A percentile compares a stretch with the other conserved stretches of the same genome.
These are phyloP conservation scores for Elegia similella DNA, from an alignment of 2,888 invertebrate species.

Conservation along the genomic window DNA sequence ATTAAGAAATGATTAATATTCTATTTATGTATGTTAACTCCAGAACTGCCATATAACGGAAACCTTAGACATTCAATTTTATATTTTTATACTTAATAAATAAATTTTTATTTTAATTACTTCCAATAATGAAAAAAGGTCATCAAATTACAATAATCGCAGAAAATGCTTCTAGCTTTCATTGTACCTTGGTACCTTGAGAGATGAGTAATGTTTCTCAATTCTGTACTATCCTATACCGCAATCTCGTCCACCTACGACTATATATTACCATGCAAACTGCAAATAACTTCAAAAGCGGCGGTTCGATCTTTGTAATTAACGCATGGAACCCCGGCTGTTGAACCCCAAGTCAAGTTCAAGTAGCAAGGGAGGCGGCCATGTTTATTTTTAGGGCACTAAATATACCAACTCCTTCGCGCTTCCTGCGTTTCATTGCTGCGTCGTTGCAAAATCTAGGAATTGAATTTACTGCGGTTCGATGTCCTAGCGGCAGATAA, in stretches of 20 bases:
- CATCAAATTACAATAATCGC: too few relatives aligned
- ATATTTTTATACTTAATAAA: too few relatives aligned
- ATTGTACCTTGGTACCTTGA: too few relatives aligned
- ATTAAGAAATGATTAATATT: too few relatives aligned
- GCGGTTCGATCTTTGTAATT: slow-evolving; percentile 39
- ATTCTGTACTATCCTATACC: background rate
- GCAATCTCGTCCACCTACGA: background rate
- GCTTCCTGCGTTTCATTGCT: slow-evolving; percentile 50
- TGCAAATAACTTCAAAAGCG: slow-evolving; percentile 4
- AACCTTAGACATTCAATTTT: too few relatives aligned
- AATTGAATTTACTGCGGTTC: background rate
- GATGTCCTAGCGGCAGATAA: background rate
- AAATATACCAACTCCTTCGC: slow-evolving; percentile 60
- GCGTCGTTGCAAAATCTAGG: slow-evolving; percentile 39
- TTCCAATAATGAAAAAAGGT: too few relatives aligned
- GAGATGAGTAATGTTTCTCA: too few relatives aligned
- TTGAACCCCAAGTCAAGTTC: slow-evolving; percentile 70
- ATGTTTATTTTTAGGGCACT: slow-evolving; percentile 72
- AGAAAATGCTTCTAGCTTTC: too few relatives aligned
- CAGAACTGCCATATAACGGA: too few relatives aligned
- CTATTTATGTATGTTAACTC: too few relatives aligned
- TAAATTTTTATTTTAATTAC: too few relatives aligned
- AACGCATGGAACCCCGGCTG: slow-evolving; percentile 53
- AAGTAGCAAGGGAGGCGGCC: slow-evolving; percentile 59
- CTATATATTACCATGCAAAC: background rate